Base-by-base conservation (phyloP, 2,113 vertebrate species). In the Charina bottae region DNA sequence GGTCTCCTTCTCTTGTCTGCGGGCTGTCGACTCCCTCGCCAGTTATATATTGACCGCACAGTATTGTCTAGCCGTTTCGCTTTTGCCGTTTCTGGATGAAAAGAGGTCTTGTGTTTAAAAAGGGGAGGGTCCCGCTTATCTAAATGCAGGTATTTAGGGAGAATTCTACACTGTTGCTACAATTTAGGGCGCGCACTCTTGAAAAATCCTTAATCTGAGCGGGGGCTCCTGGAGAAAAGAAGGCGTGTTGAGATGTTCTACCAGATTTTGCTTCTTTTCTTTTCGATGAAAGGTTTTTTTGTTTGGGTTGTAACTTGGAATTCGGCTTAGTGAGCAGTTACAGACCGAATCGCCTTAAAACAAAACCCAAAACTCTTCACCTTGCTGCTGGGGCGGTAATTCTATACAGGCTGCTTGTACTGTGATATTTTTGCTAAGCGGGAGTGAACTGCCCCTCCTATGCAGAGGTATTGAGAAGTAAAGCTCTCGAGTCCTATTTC, bases 1-100 rank as follows among this genome's bases (percentile, higher is more conserved):
- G 94, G 91, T 92, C 91, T 93, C 87, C 7, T 64, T 33, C 92
- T 92, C 96, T 78, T 95, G 96, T 92, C 96, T 97, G 93, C 91
- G 89, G 5, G 95, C 90, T 94, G 95, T 96, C 96, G 97, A 58
- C 92, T 90, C 21, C 89, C 86, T 94, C 92, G 42, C 0, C 94
- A 94, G 93, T 92, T 93, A 37, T 92, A 93, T 87, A 90, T 94
- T 83, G 95, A 92, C 93, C 88, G 94, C 54, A 56, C 90, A 59
- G 49, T 53, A 24, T 89, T 93, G 91, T 92, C 91, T 95, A 89
- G 49, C 37, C 93, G 88, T 72, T 95, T 58, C 93, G 93, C 21
- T 95, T 96, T 90, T 94, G 90, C 90, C 78, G 53, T 15, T 88
- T 26, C 90, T 78, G 91, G 56, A 60, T 91, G 87, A 93, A 55